Evolutionary conservation across 2,113 vertebrate genomes (phyloP).

Genomic region (Pogona vitticeps): DNA sequence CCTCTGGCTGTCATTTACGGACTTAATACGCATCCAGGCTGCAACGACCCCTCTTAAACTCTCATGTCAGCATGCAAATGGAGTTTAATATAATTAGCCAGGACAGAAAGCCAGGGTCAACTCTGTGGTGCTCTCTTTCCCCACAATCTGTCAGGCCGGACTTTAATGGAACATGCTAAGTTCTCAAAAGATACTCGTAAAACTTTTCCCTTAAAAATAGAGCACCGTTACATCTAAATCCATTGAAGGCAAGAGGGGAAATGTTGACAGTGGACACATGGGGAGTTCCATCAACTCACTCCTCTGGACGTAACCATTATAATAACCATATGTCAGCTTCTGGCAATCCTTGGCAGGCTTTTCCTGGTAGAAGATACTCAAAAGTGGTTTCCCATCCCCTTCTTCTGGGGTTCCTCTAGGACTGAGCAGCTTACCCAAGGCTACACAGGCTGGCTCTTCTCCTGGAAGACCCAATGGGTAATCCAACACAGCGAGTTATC

Average conservation of each 20-base stretch:
- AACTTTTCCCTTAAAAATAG: background rate
- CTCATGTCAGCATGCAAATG: slow-evolving; percentile 44
- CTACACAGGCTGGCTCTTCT: too few relatives aligned
- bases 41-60: background rate
- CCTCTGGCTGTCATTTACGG: slow-evolving; percentile 34
- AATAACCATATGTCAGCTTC: too few relatives aligned
- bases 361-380: too few relatives aligned
- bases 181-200: background rate
- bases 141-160: background rate
- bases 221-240: too few relatives aligned
- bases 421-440: too few relatives aligned
- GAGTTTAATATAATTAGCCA: slow-evolving; percentile 43
- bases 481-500: too few relatives aligned
- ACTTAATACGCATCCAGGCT: slow-evolving; percentile 36
- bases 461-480: too few relatives aligned
- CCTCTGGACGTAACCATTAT: background rate
- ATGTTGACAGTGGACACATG: background rate
- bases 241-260: too few relatives aligned
- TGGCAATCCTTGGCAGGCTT: too few relatives aligned
- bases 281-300: too few relatives aligned
- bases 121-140: background rate
- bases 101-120: slow-evolving; percentile 40
- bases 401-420: too few relatives aligned
- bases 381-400: too few relatives aligned
- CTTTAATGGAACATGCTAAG: slow-evolving; percentile 3